A percentile compares a stretch with the other conserved stretches of the same genome.
Evolutionary conservation across 2,797 vertebrate genomes (phyloP).

Genomic region (Enteromius paludinosus): DNA sequence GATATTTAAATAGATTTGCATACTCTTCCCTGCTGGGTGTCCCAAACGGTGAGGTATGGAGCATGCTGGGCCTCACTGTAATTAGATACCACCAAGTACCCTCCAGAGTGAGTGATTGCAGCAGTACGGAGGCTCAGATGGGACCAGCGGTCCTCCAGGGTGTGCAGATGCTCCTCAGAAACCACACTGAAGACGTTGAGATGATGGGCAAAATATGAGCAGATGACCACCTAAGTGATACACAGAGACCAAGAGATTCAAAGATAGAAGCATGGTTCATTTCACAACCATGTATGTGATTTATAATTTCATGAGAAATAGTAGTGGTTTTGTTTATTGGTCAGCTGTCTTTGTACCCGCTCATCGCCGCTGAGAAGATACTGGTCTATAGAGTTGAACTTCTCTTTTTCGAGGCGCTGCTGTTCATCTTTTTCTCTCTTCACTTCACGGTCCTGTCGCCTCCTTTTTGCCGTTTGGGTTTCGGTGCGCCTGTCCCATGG

Average conservation of each 20-base stretch:
- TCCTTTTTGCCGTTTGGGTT: conserved; percentile 67
- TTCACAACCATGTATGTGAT: not conserved
- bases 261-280: not conserved
- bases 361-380: conserved; percentile 75
- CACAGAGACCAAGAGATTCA: conserved; percentile 1
- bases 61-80: conserved; percentile 67
- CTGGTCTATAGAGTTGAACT: conserved; percentile 70
- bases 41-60: conserved; percentile 68
- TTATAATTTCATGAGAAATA: not conserved
- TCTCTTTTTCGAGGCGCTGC: conserved; percentile 65
- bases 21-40: conserved; percentile 63
- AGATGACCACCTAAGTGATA: conserved; percentile 65
- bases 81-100: conserved; percentile 68
- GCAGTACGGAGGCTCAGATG: conserved; percentile 68
- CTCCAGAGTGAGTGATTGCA: conserved; percentile 64
- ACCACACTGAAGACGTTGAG: conserved; percentile 69
- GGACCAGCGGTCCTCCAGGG: conserved; percentile 68
- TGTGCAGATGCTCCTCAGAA: conserved; percentile 66
- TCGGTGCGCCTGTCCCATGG: conserved; percentile 70
- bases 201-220: conserved; percentile 70
- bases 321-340: not conserved
- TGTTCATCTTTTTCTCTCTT: conserved; percentile 63
- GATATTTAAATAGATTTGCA: not conserved
- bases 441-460: conserved; percentile 61
- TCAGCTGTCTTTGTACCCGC: conserved; percentile 62